Conservation (phyloP, 2,113 vertebrate genomes). For the Pelobates fuscus region DNA sequence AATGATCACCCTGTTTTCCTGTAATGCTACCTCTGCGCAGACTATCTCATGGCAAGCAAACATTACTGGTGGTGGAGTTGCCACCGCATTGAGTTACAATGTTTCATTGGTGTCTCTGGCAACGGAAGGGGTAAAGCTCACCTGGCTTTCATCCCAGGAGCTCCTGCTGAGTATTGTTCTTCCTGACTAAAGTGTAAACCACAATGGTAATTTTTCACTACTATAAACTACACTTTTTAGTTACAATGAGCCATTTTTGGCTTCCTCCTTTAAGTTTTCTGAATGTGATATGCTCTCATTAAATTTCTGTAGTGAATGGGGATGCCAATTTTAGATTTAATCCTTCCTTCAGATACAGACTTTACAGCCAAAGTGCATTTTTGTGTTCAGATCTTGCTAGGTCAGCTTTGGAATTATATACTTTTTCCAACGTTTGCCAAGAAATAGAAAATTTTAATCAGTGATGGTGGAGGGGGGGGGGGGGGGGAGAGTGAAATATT, state of each 20-base stretch:
- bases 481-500: neutral
- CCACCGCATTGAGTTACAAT: constrained; percentile 1
- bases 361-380: constrained; percentile 42
- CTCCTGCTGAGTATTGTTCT: constrained; percentile 40
- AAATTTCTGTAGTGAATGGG: constrained; percentile 29
- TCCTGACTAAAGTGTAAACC: constrained; percentile 38
- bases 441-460: constrained; percentile 19
- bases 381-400: constrained; percentile 31
- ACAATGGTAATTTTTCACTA: constrained; percentile 39
- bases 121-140: constrained; percentile 17
- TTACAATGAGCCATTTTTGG: constrained; percentile 50
- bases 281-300: constrained; percentile 45
- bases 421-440: constrained; percentile 34
- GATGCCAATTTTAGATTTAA: constrained; percentile 55
- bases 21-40: neutral
- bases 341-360: constrained; percentile 55
- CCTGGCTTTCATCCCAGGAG: constrained; percentile 29
- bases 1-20: constrained; percentile 1
- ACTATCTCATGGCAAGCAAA: neutral
- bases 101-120: constrained; percentile 15
- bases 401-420: constrained; percentile 24
- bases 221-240: constrained; percentile 43
- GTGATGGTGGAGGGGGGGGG: neutral
- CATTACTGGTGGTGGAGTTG: neutral
- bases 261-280: constrained; percentile 51